Evolutionary conservation across 1,140 invertebrate genomes (phyloP), one percentile per base, ranked within the genome.

Genomic region (Drosophila baimaii): DNA sequence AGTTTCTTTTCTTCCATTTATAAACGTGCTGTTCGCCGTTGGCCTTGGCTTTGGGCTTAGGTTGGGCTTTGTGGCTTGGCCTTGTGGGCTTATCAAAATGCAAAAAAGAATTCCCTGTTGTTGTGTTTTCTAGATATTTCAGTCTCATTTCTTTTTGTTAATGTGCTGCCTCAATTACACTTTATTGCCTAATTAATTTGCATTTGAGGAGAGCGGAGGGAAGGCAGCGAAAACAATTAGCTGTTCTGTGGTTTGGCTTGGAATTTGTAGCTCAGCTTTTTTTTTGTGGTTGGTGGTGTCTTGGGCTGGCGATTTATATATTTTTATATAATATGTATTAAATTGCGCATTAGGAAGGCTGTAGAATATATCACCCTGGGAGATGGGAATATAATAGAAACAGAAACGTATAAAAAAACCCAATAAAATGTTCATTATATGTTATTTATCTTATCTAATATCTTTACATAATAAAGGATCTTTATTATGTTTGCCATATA

Each of bases 91-190:
- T 52, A 66, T 59, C 58, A 37, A 58, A 76, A 76, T 80, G 70
- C 59, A 63, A 80, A 78, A 77, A 80, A 78, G 71, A 80, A 64
- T 75, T 55, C 12, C 35, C 29, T 25, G 13, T 39, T 43, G 3
- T 35, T 62, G 19, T 44, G 17, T 25, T 43, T 33, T n/a, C 39
- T 37, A 41, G 47, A 51, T 31, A 65, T 69, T 69, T 69, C 9
- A 66, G 27, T 65, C 6, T 29, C 13, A 44, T 66, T 66, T 66
- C 21, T 49, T 56, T 56, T 29, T 23, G 62, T 39, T 71, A 76
- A 80, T 81, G 78, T 70, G 65, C 77, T 81, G 78, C 65, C 56
- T 81, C 37, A 64, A 81, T 81, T 81, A 81, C 56, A 58, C 29
- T 51, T 41, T 73, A 58, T 56, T 57, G 79, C 23, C 46, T 49